These are phyloP conservation scores for Leptinotarsa haldemani DNA, from an alignment of 2,888 invertebrate genomes.

Conservation along the genomic window DNA sequence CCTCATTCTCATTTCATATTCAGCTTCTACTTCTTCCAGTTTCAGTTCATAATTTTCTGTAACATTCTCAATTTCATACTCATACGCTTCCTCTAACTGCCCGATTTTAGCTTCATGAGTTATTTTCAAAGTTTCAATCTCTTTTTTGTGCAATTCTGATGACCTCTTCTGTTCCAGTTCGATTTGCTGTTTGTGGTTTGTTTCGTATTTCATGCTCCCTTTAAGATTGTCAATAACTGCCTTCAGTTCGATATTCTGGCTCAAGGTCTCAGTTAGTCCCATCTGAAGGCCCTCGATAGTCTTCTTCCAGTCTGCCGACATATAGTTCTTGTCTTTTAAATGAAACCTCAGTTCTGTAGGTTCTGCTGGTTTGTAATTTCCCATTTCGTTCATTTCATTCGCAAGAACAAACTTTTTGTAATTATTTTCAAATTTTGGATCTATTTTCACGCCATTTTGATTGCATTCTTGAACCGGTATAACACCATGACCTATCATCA, in stretches of 20 bases:
- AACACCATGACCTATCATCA: slow-evolving; percentile 50
- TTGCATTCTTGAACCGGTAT: not conserved
- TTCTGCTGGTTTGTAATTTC: slow-evolving; percentile 10
- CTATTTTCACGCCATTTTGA: not conserved
- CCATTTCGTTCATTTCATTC: slow-evolving; percentile 10
- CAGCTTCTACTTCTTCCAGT: slow-evolving; percentile 42
- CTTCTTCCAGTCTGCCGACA: slow-evolving; percentile 52
- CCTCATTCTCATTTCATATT: slow-evolving; percentile 45
- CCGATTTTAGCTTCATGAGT: slow-evolving; percentile 38
- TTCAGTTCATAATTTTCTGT: slow-evolving; percentile 44
- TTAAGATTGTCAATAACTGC: slow-evolving; percentile 41
- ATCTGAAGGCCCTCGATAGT: slow-evolving; percentile 52
- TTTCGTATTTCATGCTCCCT: slow-evolving; percentile 39
- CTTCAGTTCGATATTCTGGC: slow-evolving; percentile 54
- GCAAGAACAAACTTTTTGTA: not conserved
- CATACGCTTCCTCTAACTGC: slow-evolving; percentile 38
- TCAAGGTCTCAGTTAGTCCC: slow-evolving; percentile 51
- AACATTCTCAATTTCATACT: slow-evolving; percentile 35
- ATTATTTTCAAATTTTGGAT: slow-evolving; percentile 8
- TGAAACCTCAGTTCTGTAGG: slow-evolving; percentile 27
- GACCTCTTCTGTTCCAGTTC: slow-evolving; percentile 37
- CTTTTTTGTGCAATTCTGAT: slow-evolving; percentile 34
- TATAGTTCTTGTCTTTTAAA: slow-evolving; percentile 48
- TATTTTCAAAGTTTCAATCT: slow-evolving; percentile 43
- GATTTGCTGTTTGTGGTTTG: slow-evolving; percentile 30